A percentile compares a stretch with the other conserved stretches of the same genome.
These are phyloP conservation scores for Archips crataeganus DNA, from an alignment of 2,888 invertebrate genomes.

Conservation along the genomic window DNA sequence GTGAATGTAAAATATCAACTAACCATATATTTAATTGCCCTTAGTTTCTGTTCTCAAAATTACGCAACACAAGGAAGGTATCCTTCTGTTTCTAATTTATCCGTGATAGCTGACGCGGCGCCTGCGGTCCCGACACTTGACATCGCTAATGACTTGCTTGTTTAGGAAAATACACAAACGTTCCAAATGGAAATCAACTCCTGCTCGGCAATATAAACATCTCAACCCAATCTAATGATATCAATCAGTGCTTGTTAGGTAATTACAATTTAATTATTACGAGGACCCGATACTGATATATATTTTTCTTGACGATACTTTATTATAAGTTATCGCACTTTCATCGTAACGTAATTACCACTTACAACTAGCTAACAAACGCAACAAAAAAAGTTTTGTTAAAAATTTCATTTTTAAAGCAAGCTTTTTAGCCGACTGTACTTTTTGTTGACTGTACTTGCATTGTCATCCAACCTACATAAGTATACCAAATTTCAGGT, in stretches of 20 bases:
- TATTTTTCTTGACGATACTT: too few relatives aligned
- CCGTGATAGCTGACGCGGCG: background rate
- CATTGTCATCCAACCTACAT: too few relatives aligned
- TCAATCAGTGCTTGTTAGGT: background rate
- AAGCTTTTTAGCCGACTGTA: too few relatives aligned
- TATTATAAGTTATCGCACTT: too few relatives aligned
- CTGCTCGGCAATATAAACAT: background rate
- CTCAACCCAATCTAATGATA: background rate
- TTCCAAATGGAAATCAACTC: conserved; percentile 3
- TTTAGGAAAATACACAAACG: background rate
- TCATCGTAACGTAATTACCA: too few relatives aligned
- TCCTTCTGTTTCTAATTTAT: background rate
- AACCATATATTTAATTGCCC: background rate
- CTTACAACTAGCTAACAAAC: too few relatives aligned
- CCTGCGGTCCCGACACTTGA: conserved; percentile 8
- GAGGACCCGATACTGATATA: background rate
- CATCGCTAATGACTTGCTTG: conserved; percentile 17
- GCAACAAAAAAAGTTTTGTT: too few relatives aligned
- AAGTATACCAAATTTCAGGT: too few relatives aligned
- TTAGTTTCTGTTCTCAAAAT: background rate
- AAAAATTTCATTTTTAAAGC: too few relatives aligned
- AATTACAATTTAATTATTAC: background rate
- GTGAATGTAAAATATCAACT: background rate
- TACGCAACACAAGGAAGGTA: too few relatives aligned
- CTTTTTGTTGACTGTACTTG: too few relatives aligned